Evolutionary conservation across 1,140 invertebrate species (phyloP), one percentile per base, ranked within the genome.

Genomic region (Delia radicum): DNA sequence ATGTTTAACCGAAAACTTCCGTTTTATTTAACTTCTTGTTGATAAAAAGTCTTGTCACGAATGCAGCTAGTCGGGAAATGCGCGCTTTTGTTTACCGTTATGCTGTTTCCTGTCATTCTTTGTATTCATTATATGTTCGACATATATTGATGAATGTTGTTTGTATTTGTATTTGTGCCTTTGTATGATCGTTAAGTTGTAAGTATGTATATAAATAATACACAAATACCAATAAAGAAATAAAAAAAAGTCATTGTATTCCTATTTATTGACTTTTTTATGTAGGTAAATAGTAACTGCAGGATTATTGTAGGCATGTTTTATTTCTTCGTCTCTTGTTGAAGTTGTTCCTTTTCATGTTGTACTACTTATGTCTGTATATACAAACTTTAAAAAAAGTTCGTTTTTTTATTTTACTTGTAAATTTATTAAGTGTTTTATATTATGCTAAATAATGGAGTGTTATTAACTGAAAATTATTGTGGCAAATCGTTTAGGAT

Each of bases 41-140:
- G n/a, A n/a, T n/a, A n/a, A n/a, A n/a, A n/a, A n/a, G 48, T 69
- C 29, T 69, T 69, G 65, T 69, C 65, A 33, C 65, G 65, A 21
- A 33, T 69, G 24, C 65, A 69, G 65, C 18, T 29, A 69, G 31
- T 69, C 29, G 21, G 65, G 65, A 69, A 69, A 69, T 69, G 65
- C 21, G 29, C n/a, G 65, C 15, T 69, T 33, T 24, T 69, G n/a
- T n/a, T n/a, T n/a, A n/a, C n/a, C n/a, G n/a, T n/a, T n/a, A n/a
- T n/a, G 18, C 29, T 26, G 65, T 69, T 69, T 69, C 65, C 65
- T 69, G 65, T 69, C 65, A 69, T 31, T 27, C 24, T 27, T 69
- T 33, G 29, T 33, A 69, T 69, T 69, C 65, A 1, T 7, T 13
- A 65, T 21, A 69, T 33, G 65, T 69, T 69, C 65, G 65, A 69